phyloP scores from a whole-genome alignment of 1,140 invertebrate species.

The Phocides pigmalion region DNA sequence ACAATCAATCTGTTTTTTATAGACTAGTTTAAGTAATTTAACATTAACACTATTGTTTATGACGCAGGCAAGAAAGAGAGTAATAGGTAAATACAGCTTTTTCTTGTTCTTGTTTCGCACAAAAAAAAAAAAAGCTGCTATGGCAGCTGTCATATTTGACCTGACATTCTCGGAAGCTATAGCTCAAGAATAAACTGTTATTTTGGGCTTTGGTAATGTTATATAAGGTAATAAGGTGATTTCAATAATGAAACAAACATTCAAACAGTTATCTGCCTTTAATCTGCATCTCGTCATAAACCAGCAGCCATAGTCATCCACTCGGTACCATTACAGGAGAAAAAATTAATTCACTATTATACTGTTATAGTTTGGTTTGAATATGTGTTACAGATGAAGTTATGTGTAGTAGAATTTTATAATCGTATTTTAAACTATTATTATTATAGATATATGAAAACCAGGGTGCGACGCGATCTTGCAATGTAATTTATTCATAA shows the following conservation, averaged over 20 bases:
- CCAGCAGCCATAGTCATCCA: conserved; percentile 82
- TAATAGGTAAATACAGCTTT: too few species aligned
- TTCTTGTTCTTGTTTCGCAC: too few species aligned
- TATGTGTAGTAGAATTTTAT: conserved; percentile 79
- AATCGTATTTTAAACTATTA: conserved; percentile 77
- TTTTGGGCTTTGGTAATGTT: too few species aligned
- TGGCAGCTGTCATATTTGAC: too few species aligned
- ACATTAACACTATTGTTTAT: too few species aligned
- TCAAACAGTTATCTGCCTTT: conserved; percentile 83
- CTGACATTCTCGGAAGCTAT: too few species aligned
- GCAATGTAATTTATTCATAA: conserved; percentile 67
- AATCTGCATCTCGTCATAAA: conserved; percentile 76
- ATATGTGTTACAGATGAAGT: conserved; percentile 81
- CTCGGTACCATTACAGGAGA: conserved; percentile 81
- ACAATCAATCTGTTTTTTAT: too few species aligned
- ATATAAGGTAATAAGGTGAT: not conserved
- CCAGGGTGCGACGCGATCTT: conserved; percentile 77
- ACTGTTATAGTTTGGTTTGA: conserved; percentile 82
- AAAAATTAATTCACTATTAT: conserved; percentile 83
- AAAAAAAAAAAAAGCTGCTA: too few species aligned
- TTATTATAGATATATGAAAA: conserved; percentile 81
- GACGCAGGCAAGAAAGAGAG: too few species aligned
- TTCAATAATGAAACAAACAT: conserved; percentile 70
- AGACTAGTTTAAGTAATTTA: too few species aligned
- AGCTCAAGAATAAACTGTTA: too few species aligned